Percentiles rank a stretch among this genome's conserved stretches.
phyloP scores from a whole-genome alignment of 2,113 vertebrate species.

The Ptilonorhynchus violaceus region DNA sequence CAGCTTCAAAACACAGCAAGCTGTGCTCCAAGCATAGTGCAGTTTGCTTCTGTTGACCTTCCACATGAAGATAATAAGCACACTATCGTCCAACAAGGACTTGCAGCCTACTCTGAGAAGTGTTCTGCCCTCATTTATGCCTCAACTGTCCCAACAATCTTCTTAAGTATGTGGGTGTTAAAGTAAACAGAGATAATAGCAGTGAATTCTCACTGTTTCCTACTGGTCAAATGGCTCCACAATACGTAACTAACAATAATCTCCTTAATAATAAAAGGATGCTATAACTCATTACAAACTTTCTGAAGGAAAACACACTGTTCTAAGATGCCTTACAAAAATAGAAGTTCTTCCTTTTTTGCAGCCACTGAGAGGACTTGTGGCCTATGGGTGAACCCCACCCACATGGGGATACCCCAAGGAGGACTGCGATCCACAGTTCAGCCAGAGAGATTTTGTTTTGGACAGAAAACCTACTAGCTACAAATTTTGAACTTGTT shows the following conservation, averaged over 20 bases:
- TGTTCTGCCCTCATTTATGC: background rate
- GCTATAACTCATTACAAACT: background rate
- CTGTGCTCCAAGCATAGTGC: background rate
- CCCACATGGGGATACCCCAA: background rate
- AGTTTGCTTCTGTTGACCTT: background rate
- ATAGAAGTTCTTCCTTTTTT: background rate
- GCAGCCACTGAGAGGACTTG: background rate
- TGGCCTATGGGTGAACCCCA: fast-evolving
- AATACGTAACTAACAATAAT: background rate
- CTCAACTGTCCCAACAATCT: background rate
- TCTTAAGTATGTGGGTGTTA: background rate
- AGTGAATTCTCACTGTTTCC: background rate
- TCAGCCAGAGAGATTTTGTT: background rate
- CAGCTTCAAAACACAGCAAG: background rate
- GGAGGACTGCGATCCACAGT: background rate
- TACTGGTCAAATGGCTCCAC: background rate
- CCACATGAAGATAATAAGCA: background rate
- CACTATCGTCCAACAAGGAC: background rate
- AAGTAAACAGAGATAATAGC: background rate
- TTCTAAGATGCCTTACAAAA: background rate
- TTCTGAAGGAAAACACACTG: background rate
- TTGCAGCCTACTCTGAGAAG: background rate
- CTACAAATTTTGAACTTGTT: background rate
- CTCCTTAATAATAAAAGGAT: background rate
- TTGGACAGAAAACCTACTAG: background rate